Evolutionary conservation across 2,888 invertebrate genomes (phyloP), one percentile per base, ranked within the genome.

Genomic region (Agrilus biguttatus): DNA sequence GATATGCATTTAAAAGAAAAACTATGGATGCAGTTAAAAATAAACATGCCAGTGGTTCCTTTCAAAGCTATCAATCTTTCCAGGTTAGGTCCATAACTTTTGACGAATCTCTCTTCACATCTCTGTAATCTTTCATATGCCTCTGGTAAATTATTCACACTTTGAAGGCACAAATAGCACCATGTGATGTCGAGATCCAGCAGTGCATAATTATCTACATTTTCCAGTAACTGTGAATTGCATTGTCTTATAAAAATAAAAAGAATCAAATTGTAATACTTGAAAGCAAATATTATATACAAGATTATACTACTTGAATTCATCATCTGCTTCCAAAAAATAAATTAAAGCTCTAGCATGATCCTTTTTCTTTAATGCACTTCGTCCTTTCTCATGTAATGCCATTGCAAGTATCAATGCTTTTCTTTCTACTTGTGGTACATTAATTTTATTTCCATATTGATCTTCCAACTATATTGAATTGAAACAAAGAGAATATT

Each of bases 121-220:
- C 72, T 66, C 12, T 66, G 65, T 36, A 89, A 67, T 10, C 88
- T 69, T 6, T 71, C 65, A 34, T 78, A 78, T 1, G 84, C 88
- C 64, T 88, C 86, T 5, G 80, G 80, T 39, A 83, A 62, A 51
- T 82, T 78, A 0, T 75, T 69, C 33, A 88, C 71, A 58, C 75
- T 80, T 61, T 79, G 75, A 19, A 90, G 70, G 55, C 80, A 78
- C 41, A 88, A 71, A 67, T 89, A 89, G 62, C 88, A 86, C 89
- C 90, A 90, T n/a, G 85, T 80, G 49, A 89, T 81, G 65, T 90
- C 89, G 55, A 90, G 67, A 64, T 87, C 86, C 32, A 89, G 70
- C 5, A 88, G 69, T 0, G 83, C 89, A 66, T 80, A 85, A 65
- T 90, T 90, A 66, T 89, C 89, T 8, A 87, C 86, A 0, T 73